Evolutionary conservation across 2,113 vertebrate species (phyloP).

Genomic region (Arothron firmamentum): DNA sequence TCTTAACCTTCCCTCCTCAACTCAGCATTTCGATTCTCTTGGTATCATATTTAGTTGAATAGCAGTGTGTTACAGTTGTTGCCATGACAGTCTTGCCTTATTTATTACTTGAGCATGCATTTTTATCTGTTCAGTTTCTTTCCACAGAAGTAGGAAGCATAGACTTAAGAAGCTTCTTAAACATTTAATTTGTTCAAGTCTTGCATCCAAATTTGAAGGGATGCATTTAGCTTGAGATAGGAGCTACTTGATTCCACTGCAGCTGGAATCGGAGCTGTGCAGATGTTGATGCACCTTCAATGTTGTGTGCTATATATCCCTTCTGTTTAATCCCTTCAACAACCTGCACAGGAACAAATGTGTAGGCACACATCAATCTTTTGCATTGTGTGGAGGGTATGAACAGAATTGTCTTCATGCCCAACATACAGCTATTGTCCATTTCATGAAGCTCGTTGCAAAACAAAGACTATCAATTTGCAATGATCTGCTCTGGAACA

Average conservation of each 20-base stretch:
- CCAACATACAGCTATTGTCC: slow-evolving; percentile 63
- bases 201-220: slow-evolving; percentile 40
- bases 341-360: slow-evolving; percentile 57
- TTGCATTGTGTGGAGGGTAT: slow-evolving; percentile 52
- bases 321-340: slow-evolving; percentile 60
- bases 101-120: slow-evolving; percentile 5
- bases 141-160: slow-evolving; percentile 19
- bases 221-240: slow-evolving; percentile 61
- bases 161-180: slow-evolving; percentile 47
- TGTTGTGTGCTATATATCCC: slow-evolving; percentile 56
- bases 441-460: slow-evolving; percentile 43
- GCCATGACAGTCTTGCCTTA: background rate
- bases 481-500: slow-evolving; percentile 46
- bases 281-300: slow-evolving; percentile 52
- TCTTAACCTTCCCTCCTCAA: no score
- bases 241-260: slow-evolving; percentile 44
- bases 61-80: no score
- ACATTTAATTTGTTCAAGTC: slow-evolving; percentile 46
- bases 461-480: slow-evolving; percentile 55
- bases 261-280: slow-evolving; percentile 45
- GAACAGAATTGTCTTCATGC: slow-evolving; percentile 52
- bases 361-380: slow-evolving; percentile 49
- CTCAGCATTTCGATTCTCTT: no score
- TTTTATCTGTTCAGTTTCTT: background rate
- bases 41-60: no score